Percentiles rank a stretch among this genome's conserved stretches.
phyloP scores from a whole-genome alignment of 2,113 vertebrate species.

The Cyanocitta stelleri region DNA sequence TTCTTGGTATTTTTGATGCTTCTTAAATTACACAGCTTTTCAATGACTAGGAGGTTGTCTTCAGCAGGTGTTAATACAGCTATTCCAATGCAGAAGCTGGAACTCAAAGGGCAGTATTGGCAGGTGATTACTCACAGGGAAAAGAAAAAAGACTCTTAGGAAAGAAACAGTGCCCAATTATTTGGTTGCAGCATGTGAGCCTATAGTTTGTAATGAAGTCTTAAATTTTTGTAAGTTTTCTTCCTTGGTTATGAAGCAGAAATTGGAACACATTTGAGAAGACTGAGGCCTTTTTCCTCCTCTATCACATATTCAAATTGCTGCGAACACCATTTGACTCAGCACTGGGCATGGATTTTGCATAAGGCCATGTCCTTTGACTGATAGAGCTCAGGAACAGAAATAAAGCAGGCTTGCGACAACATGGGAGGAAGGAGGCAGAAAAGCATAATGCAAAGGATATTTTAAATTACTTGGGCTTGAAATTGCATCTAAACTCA shows the following conservation, averaged over 20 bases:
- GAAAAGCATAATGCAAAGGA: neutral
- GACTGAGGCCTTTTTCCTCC: neutral
- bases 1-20: neutral
- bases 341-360: neutral
- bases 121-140: neutral
- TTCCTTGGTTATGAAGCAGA: neutral
- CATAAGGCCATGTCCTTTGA: neutral
- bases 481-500: neutral
- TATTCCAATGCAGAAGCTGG: neutral
- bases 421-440: neutral
- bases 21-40: neutral
- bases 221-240: neutral
- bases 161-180: conserved; percentile 26
- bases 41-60: neutral
- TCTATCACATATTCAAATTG: neutral
- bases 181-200: neutral
- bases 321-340: neutral
- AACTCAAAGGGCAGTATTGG: neutral
- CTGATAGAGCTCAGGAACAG: neutral
- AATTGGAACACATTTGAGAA: neutral
- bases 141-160: neutral
- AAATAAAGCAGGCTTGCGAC: neutral
- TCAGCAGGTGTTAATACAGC: conserved; percentile 1
- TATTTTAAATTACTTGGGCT: neutral
- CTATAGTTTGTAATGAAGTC: neutral